A percentile compares a stretch with the other conserved stretches of the same genome.
phyloP scores from a whole-genome alignment of 2,113 vertebrate species.

The Rhinoptilus africanus region DNA sequence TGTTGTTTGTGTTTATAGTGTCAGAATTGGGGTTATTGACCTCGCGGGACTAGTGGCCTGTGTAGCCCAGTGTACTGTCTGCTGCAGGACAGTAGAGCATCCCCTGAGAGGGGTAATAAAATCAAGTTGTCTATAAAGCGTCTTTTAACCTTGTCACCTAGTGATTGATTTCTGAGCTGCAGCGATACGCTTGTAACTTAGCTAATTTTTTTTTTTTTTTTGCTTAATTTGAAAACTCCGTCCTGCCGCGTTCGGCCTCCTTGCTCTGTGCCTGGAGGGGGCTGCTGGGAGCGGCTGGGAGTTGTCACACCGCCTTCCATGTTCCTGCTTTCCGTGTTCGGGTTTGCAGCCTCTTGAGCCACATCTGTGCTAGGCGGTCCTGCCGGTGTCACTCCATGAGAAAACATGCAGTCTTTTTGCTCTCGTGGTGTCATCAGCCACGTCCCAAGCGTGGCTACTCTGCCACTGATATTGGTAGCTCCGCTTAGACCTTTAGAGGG shows the following conservation, averaged over 20 bases:
- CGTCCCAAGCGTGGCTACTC: not conserved
- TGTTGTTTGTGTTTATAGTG: not conserved
- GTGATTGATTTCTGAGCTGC: not conserved
- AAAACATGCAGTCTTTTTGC: not conserved
- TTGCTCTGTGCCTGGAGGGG: not conserved
- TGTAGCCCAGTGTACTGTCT: not conserved
- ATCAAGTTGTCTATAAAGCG: not conserved
- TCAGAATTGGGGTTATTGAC: not conserved
- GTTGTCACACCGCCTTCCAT: not conserved
- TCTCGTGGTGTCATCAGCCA: not conserved
- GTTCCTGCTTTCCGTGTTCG: not conserved
- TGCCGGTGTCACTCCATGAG: accelerated
- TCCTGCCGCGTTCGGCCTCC: not conserved
- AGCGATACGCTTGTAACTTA: not conserved
- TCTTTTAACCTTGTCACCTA: not conserved
- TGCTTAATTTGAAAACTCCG: not conserved
- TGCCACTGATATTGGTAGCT: not conserved
- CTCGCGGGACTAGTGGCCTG: not conserved
- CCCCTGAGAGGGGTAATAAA: not conserved
- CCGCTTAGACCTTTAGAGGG: not conserved
- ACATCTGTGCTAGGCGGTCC: accelerated
- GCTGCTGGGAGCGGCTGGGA: not conserved
- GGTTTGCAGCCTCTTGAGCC: not conserved
- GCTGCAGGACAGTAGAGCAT: not conserved
- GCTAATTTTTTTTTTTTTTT: not conserved